Base-by-base conservation (phyloP, 2,797 vertebrate genomes). In the Pseudotriccus pelzelni region DNA sequence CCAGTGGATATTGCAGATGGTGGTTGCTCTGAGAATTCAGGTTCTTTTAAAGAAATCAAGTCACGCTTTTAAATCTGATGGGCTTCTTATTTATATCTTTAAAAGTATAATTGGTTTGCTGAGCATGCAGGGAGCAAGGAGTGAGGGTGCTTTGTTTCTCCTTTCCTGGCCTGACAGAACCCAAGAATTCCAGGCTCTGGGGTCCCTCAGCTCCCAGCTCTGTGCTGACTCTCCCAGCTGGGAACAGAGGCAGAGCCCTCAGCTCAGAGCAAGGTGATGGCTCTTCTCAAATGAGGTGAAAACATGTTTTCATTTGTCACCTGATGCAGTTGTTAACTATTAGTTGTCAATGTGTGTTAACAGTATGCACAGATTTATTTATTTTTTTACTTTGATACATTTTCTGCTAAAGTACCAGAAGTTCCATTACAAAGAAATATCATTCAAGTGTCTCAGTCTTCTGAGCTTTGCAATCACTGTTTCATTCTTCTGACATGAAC, bases 61-160 rank as follows among this genome's bases (percentile, higher is more conserved):
- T 37, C 7, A 13, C 23, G 25, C 37, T 28, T 46, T 5, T 4
- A 11, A 24, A 9, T 23, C 43, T 46, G 2, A 2, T 20, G 25
- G 18, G 1, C 27, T 74, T 12, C 46, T 7, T 55, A 2, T 28
- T 78, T 59, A 22, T 28, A 15, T 56, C 39, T 36, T 25, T 11
- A 2, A 12, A 39, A 43, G 30, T n/a, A 3, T 10, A 16, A 1
- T 36, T 36, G 2, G 22, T 9, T 21, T n/a, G n/a, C 4, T 15
- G 37, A n/a, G 13, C 2, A 0, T 4, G 8, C 21, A 30, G 47
- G 43, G 70, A 81, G 5, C 10, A 5, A 32, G 56, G 49, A 50
- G n/a, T 7, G 34, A 59, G 50, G 39, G 62, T 2, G 1, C 23
- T 76, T 60, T 25, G 14, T 23, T 70, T 43, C 41, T 87, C 18